Evolutionary conservation across 64 coral and sea anemone species (phyloP).

Genomic region (Platygyra sinensis): DNA sequence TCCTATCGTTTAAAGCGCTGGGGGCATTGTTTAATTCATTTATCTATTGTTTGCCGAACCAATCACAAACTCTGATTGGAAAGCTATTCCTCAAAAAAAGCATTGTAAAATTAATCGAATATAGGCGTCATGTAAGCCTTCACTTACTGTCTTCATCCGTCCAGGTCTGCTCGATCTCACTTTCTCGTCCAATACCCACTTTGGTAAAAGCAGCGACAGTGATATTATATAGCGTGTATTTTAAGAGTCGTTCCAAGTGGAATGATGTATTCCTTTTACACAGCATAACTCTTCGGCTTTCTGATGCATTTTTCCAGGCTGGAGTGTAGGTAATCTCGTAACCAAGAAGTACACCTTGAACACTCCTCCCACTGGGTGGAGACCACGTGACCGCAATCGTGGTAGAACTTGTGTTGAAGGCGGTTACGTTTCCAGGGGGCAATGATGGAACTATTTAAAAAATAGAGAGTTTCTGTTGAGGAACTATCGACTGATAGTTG

Average conservation of each 20-base stretch:
- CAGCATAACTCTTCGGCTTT: slow-evolving; percentile 2
- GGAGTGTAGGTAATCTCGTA: slow-evolving; percentile 27
- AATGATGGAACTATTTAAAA: slow-evolving; percentile 50
- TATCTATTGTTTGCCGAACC: too few species aligned
- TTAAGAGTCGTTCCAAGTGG: not conserved
- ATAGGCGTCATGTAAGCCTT: not conserved
- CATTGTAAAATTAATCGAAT: too few species aligned
- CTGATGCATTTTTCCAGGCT: not conserved
- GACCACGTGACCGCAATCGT: slow-evolving; percentile 44
- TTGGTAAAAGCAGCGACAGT: slow-evolving; percentile 58
- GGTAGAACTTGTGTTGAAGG: slow-evolving; percentile 30
- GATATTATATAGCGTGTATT: slow-evolving; percentile 16
- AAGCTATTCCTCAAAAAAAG: not conserved
- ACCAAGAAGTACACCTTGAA: slow-evolving; percentile 54
- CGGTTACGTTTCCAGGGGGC: slow-evolving; percentile 40
- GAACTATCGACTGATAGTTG: too few species aligned
- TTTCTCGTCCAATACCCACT: slow-evolving; percentile 34
- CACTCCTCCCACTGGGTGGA: not conserved
- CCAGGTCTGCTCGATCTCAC: not conserved
- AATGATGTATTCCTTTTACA: slow-evolving; percentile 16
- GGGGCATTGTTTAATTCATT: too few species aligned
- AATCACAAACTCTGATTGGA: not conserved
- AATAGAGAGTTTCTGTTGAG: too few species aligned
- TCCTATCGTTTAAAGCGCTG: too few species aligned
- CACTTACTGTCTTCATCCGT: slow-evolving; percentile 17